Evolutionary conservation across 92 coral and sea anemone species (phyloP), one percentile per base, ranked within the genome.

Genomic region (Bergia puertoricense): DNA sequence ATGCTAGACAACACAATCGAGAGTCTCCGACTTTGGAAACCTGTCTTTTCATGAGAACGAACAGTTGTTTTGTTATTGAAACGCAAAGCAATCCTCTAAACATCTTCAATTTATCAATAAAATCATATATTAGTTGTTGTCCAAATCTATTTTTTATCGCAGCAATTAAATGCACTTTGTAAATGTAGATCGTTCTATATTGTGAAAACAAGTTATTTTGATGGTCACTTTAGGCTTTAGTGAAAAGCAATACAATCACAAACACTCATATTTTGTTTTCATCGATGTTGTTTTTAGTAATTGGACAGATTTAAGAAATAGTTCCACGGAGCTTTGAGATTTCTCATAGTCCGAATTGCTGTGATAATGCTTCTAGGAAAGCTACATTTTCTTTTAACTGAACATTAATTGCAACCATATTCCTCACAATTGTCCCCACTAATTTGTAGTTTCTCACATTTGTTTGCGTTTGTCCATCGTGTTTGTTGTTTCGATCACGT

Each of bases 31-130:
- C 82, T 79, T 45, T 48, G 82, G 59, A 43, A 79, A 79, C 66
- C 82, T 79, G 82, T 50, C 82, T 79, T 79, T 50, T 79, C 82
- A 79, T 79, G 82, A 22, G 82, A 79, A 46, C 82, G 65, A 79
- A 48, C 82, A 79, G 82, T 79, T 79, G 82, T 14, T 46, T 8
- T n/a, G 82, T 40, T 42, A 79, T 48, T 79, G 67, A 79, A 79
- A 79, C 50, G 67, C 66, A 79, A 79, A 79, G 67, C 43, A 50
- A 50, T 18, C 41, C 18, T 79, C 66, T 36, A 36, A 45, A 77
- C 62, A 30, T n/a, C 81, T 77, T 77, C 59, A 46, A 23, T 44
- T 77, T 77, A 79, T 79, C 82, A 48, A n/a, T 46, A 50, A 23
- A 79, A 79, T 50, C 18, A n/a, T 42, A 30, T 46, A 51, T 79